These are phyloP conservation scores for Brachionichthys hirsutus DNA, from an alignment of 2,113 vertebrate species.

Conservation along the genomic window DNA sequence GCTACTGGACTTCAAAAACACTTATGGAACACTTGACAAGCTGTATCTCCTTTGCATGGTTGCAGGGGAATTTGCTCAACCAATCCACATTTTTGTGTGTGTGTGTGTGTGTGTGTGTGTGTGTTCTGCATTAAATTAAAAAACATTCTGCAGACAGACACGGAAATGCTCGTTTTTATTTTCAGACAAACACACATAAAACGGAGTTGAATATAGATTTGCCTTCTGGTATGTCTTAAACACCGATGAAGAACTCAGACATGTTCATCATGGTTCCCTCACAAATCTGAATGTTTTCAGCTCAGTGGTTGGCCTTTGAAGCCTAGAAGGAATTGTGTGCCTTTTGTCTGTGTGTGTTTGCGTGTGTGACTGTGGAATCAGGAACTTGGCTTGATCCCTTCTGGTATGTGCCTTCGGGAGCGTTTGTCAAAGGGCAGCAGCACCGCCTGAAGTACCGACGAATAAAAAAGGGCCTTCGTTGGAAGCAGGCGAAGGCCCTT, in stretches of 20 bases:
- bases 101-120: constrained; percentile 46
- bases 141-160: constrained; percentile 52
- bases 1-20: too few relatives aligned
- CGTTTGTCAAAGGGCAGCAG: constrained; percentile 74
- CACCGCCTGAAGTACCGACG: constrained; percentile 54
- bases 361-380: constrained; percentile 56
- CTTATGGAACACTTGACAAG: too few relatives aligned
- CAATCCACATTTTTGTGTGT: neutral
- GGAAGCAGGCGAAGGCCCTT: too few relatives aligned
- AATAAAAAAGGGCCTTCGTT: constrained; percentile 45
- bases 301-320: constrained; percentile 53
- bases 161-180: constrained; percentile 67
- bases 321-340: constrained; percentile 25
- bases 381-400: constrained; percentile 71
- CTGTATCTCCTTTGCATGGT: too few relatives aligned
- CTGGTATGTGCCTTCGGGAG: constrained; percentile 72
- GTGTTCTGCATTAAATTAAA: constrained; percentile 55
- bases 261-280: constrained; percentile 69
- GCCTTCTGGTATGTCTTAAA: constrained; percentile 64
- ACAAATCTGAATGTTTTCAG: constrained; percentile 64
- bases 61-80: too few relatives aligned
- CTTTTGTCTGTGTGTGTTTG: constrained; percentile 35
- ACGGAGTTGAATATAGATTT: constrained; percentile 73
- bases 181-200: constrained; percentile 62
- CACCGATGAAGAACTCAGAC: constrained; percentile 69